A percentile compares a stretch with the other conserved stretches of the same genome.
Evolutionary conservation across 2,888 invertebrate genomes (phyloP).

Genomic region (Apomyelois bistriatella): DNA sequence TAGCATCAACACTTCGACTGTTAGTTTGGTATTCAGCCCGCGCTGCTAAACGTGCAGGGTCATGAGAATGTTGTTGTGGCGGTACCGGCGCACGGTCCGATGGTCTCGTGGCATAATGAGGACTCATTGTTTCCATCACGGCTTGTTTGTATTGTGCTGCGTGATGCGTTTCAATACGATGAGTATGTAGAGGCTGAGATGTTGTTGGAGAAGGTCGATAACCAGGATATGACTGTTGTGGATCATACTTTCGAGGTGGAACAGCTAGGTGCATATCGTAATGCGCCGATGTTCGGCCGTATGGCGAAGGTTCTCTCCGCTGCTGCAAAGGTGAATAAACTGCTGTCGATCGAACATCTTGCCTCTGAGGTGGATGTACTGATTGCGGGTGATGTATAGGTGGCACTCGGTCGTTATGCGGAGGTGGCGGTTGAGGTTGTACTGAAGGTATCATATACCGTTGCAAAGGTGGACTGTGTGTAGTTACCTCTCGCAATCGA

Average conservation of each 20-base stretch:
- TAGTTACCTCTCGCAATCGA: constrained; percentile 53
- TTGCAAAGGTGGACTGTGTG: constrained; percentile 55
- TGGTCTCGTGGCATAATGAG: constrained; percentile 53
- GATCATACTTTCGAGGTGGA: constrained; percentile 65
- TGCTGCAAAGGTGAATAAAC: constrained; percentile 52
- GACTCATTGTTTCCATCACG: constrained; percentile 45
- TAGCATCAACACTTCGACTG: constrained; percentile 47
- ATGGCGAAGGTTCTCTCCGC: constrained; percentile 59
- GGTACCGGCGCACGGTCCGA: constrained; percentile 55
- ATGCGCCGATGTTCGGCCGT: constrained; percentile 47
- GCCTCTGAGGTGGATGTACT: constrained; percentile 46
- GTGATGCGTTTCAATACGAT: constrained; percentile 57
- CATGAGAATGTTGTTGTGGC: constrained; percentile 48
- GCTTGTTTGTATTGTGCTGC: constrained; percentile 57
- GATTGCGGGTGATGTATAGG: constrained; percentile 69
- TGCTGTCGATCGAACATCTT: constrained; percentile 52
- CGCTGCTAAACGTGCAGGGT: constrained; percentile 46
- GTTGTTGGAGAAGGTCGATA: constrained; percentile 54
- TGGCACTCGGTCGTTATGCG: constrained; percentile 69
- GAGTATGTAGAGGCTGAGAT: constrained; percentile 52
- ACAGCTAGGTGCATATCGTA: constrained; percentile 59
- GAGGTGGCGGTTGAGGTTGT: constrained; percentile 63
- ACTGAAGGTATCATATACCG: constrained; percentile 51
- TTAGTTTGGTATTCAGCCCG: constrained; percentile 54
- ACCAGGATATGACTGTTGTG: constrained; percentile 67